phyloP scores from a whole-genome alignment of 92 coral and sea anemone genomes.

The Umimayanthus chanpuru region DNA sequence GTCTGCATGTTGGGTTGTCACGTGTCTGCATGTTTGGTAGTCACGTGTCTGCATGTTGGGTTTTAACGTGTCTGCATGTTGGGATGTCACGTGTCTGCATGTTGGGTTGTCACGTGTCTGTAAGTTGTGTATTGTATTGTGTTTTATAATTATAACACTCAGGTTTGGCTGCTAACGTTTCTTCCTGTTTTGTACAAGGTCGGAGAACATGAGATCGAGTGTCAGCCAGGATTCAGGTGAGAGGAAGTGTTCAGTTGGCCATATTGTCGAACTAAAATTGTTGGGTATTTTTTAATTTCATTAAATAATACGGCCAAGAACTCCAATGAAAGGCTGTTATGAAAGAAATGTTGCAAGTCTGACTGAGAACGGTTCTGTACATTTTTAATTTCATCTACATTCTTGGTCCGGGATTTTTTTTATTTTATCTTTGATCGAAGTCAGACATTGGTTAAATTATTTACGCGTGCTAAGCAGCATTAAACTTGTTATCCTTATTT shows the following conservation, averaged over 20 bases:
- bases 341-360: not conserved
- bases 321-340: not conserved
- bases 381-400: not conserved
- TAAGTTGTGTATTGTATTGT: too few relatives aligned
- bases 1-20: too few relatives aligned
- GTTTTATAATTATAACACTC: not conserved
- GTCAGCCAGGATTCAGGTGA: constrained; percentile 96
- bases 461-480: too few relatives aligned
- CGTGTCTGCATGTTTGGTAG: too few relatives aligned
- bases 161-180: not conserved
- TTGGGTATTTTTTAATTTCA: not conserved
- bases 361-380: not conserved
- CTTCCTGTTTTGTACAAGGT: constrained; percentile 48
- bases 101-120: too few relatives aligned
- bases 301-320: not conserved
- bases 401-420: too few relatives aligned
- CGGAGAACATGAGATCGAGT: constrained; percentile 97
- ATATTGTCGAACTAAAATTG: not conserved
- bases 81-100: too few relatives aligned
- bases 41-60: too few relatives aligned
- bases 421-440: too few relatives aligned
- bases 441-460: not conserved
- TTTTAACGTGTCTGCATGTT: too few relatives aligned
- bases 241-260: not conserved
- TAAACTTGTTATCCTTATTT: too few relatives aligned